These are phyloP conservation scores for Sweltsa coloradensis DNA, from an alignment of 1,140 invertebrate species.

Conservation along the genomic window DNA sequence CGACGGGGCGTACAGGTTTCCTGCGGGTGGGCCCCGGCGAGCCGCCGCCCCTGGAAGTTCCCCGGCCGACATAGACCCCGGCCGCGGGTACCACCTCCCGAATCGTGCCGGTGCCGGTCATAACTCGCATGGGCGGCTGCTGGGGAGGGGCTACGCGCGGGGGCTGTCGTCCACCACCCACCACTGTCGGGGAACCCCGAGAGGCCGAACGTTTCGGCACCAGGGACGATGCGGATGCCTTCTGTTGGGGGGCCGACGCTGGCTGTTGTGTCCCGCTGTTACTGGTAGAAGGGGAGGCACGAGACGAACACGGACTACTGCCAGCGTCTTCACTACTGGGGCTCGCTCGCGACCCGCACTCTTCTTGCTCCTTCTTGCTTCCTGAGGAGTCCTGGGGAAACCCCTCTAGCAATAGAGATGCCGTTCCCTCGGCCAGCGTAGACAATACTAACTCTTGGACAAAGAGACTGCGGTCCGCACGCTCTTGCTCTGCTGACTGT, in stretches of 20 bases:
- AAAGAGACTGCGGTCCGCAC: conserved; percentile 52
- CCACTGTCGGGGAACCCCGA: not conserved
- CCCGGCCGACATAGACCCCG: conserved; percentile 6
- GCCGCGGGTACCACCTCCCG: conserved; percentile 14
- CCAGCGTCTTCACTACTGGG: not conserved
- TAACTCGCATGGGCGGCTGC: not conserved
- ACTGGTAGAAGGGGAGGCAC: conserved; percentile 7
- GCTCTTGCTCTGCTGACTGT: conserved; percentile 41
- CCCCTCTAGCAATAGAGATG: not conserved
- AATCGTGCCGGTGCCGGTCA: conserved; percentile 16
- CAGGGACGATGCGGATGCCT: not conserved
- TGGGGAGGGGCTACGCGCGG: not conserved
- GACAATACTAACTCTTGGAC: conserved; percentile 52
- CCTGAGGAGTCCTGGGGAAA: conserved; percentile 3
- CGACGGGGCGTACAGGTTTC: conserved; percentile 20
- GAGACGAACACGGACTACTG: not conserved
- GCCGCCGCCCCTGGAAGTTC: conserved; percentile 7
- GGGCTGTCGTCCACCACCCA: not conserved
- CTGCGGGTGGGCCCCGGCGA: conserved; percentile 16
- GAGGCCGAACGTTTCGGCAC: conserved; percentile 2
- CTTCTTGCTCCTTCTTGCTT: conserved; percentile 5
- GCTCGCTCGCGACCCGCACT: conserved; percentile 2
- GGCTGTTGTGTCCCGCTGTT: not conserved
- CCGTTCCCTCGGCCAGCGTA: conserved; percentile 34
- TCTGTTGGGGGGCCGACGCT: not conserved